Conservation (phyloP, 1,140 invertebrate species). For the Lepidurus couesii region DNA sequence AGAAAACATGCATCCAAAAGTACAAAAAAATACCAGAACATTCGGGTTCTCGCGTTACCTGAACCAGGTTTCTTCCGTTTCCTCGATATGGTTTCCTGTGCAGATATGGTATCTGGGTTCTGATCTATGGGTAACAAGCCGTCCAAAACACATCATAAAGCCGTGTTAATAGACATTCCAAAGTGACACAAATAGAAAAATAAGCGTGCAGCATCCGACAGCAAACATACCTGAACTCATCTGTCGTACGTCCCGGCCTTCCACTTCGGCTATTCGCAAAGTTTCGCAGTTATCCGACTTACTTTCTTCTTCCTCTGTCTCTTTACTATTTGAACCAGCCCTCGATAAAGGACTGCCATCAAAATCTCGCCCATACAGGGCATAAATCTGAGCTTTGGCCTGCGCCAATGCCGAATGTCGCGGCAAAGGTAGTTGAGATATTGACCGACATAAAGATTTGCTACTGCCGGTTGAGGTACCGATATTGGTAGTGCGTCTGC, state of each 20-base stretch:
- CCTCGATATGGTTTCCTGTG: conserved; percentile 48
- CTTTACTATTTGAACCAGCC: neutral
- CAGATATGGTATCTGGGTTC: conserved; percentile 44
- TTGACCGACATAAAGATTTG: neutral
- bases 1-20: conserved; percentile 5
- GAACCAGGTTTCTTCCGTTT: conserved; percentile 69
- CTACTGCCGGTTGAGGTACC: neutral
- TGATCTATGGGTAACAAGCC: neutral
- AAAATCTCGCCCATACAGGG: neutral
- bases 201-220: neutral
- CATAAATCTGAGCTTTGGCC: neutral
- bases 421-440: neutral
- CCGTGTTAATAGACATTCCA: conserved; percentile 9
- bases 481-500: neutral
- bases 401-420: neutral
- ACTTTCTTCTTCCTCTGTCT: neutral
- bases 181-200: neutral
- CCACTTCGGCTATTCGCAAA: conserved; percentile 4
- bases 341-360: neutral
- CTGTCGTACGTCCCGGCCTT: conserved; percentile 22
- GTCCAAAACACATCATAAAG: neutral
- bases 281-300: neutral
- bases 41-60: conserved; percentile 50
- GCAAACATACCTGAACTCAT: neutral
- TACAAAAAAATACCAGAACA: neutral